Percentiles rank a stretch among this genome's conserved stretches.
phyloP scores from a whole-genome alignment of 2,113 vertebrate species.

The Ptyas mucosa region DNA sequence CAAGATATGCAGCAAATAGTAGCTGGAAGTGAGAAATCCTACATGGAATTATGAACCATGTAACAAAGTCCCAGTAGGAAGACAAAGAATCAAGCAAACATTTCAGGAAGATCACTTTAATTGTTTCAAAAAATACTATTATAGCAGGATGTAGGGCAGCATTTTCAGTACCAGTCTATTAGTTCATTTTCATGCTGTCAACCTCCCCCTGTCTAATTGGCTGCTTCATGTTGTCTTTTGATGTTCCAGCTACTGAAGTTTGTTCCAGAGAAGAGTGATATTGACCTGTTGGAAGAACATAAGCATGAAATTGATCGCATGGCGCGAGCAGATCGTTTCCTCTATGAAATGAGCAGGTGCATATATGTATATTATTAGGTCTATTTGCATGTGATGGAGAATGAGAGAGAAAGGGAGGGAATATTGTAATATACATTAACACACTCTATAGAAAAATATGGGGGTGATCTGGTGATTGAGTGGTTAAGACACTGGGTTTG shows the following conservation, averaged over 20 bases:
- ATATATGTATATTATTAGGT: not conserved
- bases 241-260: slow-evolving; percentile 88
- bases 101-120: slow-evolving; percentile 49
- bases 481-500: not conserved
- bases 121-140: slow-evolving; percentile 19
- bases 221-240: slow-evolving; percentile 16
- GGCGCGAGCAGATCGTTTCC: slow-evolving; percentile 96
- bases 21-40: slow-evolving; percentile 52
- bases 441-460: not conserved
- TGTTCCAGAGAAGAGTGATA: slow-evolving; percentile 91
- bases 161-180: slow-evolving; percentile 3
- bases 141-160: not conserved
- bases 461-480: not conserved
- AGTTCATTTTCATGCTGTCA: not conserved
- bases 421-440: not conserved
- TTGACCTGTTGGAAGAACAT: slow-evolving; percentile 94
- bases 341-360: slow-evolving; percentile 98
- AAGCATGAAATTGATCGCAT: slow-evolving; percentile 96
- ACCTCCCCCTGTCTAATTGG: not conserved
- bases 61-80: slow-evolving; percentile 32
- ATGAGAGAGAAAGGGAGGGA: not conserved
- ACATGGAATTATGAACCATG: slow-evolving; percentile 33
- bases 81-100: slow-evolving; percentile 28
- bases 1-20: slow-evolving; percentile 31
- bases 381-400: not conserved